A percentile compares a stretch with the other conserved stretches of the same genome.
Evolutionary conservation across 2,797 vertebrate genomes (phyloP).

Genomic region (Cheirogaleus major): DNA sequence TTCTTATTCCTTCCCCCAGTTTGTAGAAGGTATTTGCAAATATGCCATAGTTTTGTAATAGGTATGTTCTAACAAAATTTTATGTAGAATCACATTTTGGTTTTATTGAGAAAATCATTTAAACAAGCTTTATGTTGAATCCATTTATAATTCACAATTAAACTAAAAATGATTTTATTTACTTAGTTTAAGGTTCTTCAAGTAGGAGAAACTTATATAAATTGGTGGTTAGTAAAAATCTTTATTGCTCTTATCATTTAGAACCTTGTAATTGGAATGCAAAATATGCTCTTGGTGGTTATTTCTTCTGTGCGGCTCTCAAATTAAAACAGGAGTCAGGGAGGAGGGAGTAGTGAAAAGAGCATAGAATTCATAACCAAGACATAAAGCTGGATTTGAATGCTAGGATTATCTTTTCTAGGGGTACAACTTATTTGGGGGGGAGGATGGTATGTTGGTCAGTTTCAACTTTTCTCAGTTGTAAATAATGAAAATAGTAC

Average conservation of each 20-base stretch:
- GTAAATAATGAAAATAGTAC: background rate
- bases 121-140: conserved; percentile 31
- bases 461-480: conserved; percentile 13
- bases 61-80: conserved; percentile 22
- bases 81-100: background rate
- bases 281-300: background rate
- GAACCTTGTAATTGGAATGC: conserved; percentile 28
- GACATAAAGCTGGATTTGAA: background rate
- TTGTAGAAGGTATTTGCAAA: conserved; percentile 4
- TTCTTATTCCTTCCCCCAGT: background rate
- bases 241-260: background rate
- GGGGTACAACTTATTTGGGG: background rate
- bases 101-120: conserved; percentile 25
- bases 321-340: background rate
- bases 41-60: background rate
- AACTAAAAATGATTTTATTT: conserved; percentile 49
- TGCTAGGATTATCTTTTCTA: background rate
- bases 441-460: background rate
- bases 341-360: background rate
- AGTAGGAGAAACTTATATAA: background rate
- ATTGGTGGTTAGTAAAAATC: conserved; percentile 1
- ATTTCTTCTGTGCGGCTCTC: background rate
- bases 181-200: background rate
- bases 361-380: background rate
- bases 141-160: background rate